Conservation (phyloP, 2,888 invertebrate genomes). For the Odontomyia ornata region DNA sequence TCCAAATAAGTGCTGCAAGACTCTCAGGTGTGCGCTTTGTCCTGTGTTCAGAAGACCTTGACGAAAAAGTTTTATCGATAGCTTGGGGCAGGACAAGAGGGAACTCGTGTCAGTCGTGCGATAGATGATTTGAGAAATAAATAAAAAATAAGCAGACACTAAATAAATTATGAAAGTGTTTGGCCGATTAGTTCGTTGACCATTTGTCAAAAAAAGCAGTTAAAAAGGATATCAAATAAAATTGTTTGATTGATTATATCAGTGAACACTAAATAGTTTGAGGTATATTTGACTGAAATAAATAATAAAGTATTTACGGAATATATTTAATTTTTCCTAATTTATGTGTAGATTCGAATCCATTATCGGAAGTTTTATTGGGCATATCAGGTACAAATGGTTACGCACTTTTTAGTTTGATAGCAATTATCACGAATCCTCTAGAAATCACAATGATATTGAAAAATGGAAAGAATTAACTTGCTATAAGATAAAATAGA, state of each 20-base stretch:
- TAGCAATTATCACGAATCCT: no score
- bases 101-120: neutral
- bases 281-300: neutral
- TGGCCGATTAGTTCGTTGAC: neutral
- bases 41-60: constrained; percentile 36
- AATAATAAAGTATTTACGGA: neutral
- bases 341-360: no score
- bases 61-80: constrained; percentile 41
- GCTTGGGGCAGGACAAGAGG: neutral
- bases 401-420: no score
- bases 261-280: neutral
- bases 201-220: constrained; percentile 19
- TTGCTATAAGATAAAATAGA: no score
- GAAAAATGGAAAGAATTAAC: no score
- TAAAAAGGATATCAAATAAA: neutral
- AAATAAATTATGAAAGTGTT: constrained; percentile 1
- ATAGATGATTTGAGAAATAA: neutral
- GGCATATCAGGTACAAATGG: no score
- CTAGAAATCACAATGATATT: no score
- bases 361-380: no score
- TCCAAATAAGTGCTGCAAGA: neutral
- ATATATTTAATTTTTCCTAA: no score
- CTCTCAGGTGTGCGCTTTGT: neutral
- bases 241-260: constrained; percentile 12
- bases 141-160: constrained; percentile 11